Evolutionary conservation across 2,113 vertebrate genomes (phyloP).

Genomic region (Athene noctua): DNA sequence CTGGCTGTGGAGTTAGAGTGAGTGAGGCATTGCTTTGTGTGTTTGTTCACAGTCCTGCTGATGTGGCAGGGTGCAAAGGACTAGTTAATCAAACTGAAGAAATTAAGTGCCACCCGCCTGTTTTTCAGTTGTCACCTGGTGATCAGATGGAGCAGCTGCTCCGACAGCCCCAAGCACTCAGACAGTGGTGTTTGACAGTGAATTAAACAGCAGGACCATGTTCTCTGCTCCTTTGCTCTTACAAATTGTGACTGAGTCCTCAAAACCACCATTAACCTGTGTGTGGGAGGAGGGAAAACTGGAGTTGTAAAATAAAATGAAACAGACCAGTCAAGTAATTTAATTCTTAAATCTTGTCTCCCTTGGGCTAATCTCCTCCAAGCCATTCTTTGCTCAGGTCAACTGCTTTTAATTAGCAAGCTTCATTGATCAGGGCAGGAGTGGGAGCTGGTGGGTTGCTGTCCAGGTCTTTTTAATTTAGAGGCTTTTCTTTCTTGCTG

Average conservation of each 20-base stretch:
- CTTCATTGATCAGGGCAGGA: slow-evolving; percentile 54
- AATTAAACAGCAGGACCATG: not conserved
- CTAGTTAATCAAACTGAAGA: slow-evolving; percentile 31
- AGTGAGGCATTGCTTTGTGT: not conserved
- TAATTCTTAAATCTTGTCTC: slow-evolving; percentile 59
- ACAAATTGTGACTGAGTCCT: slow-evolving; percentile 9
- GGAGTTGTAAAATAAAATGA: slow-evolving; percentile 30
- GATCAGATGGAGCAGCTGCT: not conserved
- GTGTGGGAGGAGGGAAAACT: not conserved
- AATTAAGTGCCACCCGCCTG: not conserved
- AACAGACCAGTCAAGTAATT: slow-evolving; percentile 48
- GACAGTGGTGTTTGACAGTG: not conserved
- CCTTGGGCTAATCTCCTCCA: slow-evolving; percentile 40
- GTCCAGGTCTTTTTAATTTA: slow-evolving; percentile 50
- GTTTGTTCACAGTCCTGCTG: not conserved
- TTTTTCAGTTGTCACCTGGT: slow-evolving; percentile 22
- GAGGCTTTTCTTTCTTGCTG: slow-evolving; percentile 13
- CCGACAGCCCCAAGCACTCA: not conserved
- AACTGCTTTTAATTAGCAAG: slow-evolving; percentile 68
- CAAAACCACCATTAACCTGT: not conserved
- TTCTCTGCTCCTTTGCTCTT: slow-evolving; percentile 7
- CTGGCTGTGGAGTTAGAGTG: not conserved
- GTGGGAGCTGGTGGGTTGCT: slow-evolving; percentile 48
- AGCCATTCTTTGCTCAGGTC: slow-evolving; percentile 47
- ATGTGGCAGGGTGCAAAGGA: not conserved